Conservation (phyloP, 2,797 vertebrate genomes). For the Gambelia wislizenii region DNA sequence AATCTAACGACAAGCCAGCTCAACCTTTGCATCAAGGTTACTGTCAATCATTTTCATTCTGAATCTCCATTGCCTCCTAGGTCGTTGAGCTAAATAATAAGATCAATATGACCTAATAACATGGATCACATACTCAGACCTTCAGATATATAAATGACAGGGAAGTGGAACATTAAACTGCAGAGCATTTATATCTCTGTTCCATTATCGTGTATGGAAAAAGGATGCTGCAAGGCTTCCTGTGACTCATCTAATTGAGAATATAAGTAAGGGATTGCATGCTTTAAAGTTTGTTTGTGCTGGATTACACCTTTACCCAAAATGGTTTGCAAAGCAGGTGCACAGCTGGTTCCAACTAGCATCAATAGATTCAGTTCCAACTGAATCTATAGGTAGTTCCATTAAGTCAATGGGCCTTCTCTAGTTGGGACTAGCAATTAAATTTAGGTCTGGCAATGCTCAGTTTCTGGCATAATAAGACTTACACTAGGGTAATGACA, state of each 20-base stretch:
- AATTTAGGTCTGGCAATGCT: no score
- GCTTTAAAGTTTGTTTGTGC: background rate
- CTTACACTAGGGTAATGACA: no score
- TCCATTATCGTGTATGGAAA: background rate
- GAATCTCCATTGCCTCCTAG: background rate
- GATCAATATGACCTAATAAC: background rate
- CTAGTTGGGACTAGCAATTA: no score
- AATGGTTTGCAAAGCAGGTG: no score
- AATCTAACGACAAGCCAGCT: background rate
- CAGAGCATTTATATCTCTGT: background rate
- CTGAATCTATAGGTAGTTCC: no score
- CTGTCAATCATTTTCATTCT: background rate
- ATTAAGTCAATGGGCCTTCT: no score
- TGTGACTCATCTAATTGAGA: background rate
- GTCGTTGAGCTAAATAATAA: background rate
- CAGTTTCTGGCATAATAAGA: no score
- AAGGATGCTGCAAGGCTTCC: background rate
- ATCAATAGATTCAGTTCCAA: no score
- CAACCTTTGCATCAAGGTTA: background rate
- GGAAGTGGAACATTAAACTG: background rate
- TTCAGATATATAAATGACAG: background rate
- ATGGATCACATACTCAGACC: background rate
- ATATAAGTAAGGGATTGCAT: background rate
- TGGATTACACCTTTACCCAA: no score
- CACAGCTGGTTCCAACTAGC: no score